Base-by-base conservation (phyloP, 2,888 invertebrate species). In the Torymus tubicola region DNA sequence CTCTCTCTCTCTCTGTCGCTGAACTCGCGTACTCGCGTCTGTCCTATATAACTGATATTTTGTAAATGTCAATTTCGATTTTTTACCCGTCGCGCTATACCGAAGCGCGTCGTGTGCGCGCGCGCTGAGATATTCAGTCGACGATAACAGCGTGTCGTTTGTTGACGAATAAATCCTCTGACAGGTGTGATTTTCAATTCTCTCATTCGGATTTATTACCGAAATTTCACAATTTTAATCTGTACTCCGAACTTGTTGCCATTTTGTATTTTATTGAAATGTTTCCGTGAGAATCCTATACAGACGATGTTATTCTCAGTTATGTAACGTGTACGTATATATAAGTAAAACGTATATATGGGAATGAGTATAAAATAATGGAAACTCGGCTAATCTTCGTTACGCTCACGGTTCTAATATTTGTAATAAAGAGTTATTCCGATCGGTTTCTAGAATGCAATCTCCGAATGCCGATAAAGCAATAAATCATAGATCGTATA, bases 181-280 rank as follows among this genome's bases (percentile, higher is more conserved):
- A 69, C 78, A 81, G 64, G 21, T 18, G 53, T 60, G 60, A 69
- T 73, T 81, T 64, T 60, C 63, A 21, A 63, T 69, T 61, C 53
- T 65, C 67, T 72, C 50, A 67, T 76, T 52, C 67, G 58, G 53
- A 81, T 81, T 81, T 77, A 73, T 77, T 73, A 77, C 42, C 18
- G 53, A 76, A 70, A 81, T 81, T 55, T 64, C 16, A 18, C 70
- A 21, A 71, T 80, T 80, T 42, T 80, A 75, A 65, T 64, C 42
- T 21, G 52, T 65, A 24, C 72, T 5, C 1, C 42, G 42, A 65
- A 80, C 74, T 67, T 74, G 52, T 70, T 75, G 73, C 58, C 2
- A 63, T 64, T 74, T 60, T 60, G 42, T 1, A 58, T 63, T 79
- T 67, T 53, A 64, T 77, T 42, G 55, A 24, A 61, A 70, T 50